These are phyloP conservation scores for Pseudobourletiella spinata DNA, from an alignment of 1,140 invertebrate genomes.

Conservation along the genomic window DNA sequence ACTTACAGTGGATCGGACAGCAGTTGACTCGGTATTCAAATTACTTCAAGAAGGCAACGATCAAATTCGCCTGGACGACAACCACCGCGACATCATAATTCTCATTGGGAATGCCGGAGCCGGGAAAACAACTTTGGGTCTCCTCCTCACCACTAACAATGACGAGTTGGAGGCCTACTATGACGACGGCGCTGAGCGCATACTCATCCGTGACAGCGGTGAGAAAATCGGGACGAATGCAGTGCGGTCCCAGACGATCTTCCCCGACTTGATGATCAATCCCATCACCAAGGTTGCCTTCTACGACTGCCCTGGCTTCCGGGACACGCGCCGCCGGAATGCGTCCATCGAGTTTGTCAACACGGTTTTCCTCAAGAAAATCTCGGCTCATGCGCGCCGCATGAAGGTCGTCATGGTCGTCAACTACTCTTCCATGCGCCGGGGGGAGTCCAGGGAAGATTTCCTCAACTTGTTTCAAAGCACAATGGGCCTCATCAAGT, in stretches of 20 bases:
- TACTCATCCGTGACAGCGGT: not conserved
- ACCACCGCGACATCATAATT: constrained; percentile 13
- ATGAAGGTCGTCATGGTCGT: constrained; percentile 31
- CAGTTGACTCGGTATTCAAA: too few species aligned
- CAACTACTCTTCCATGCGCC: constrained; percentile 19
- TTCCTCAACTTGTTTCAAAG: constrained; percentile 23
- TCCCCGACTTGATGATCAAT: constrained; percentile 23
- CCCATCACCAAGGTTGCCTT: not conserved
- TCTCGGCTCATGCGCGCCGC: constrained; percentile 12
- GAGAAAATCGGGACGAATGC: constrained; percentile 11
- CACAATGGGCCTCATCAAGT: constrained; percentile 10
- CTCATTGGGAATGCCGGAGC: constrained; percentile 32
- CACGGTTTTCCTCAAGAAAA: constrained; percentile 29
- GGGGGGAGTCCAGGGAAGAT: constrained; percentile 20
- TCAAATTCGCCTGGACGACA: not conserved
- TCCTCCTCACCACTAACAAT: constrained; percentile 25
- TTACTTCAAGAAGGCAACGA: too few species aligned
- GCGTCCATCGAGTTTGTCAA: constrained; percentile 25
- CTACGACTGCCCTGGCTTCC: constrained; percentile 35
- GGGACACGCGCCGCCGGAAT: constrained; percentile 29
- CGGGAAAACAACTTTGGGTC: constrained; percentile 32
- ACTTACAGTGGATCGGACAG: too few species aligned
- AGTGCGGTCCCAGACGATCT: constrained; percentile 24
- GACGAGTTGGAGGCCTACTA: constrained; percentile 1
- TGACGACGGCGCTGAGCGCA: not conserved